Evolutionary conservation across 2,113 vertebrate species (phyloP), one percentile per base, ranked within the genome.

Genomic region (Strix aluco): DNA sequence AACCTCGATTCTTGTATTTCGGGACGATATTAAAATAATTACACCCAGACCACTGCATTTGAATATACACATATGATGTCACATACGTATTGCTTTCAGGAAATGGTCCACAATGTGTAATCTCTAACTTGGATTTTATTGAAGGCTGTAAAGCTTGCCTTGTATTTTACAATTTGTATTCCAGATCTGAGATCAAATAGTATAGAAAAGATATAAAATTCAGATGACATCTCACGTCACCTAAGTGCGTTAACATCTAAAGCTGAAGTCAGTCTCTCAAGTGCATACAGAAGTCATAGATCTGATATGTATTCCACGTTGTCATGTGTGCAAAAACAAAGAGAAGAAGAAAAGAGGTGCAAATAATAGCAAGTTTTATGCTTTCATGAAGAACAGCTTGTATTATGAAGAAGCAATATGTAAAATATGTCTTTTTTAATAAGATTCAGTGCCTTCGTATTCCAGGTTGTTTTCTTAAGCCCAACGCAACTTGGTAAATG

Each of bases 381-480:
- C 91, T 90, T 85, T 82, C 75, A 5, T 58, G 32, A 42, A 38
- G 72, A 96, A 46, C 58, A 92, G 80, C 79, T 94, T 83, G 72
- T 66, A 29, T 67, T 81, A 51, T 74, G 80, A 77, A 86, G 86
- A 10, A 61, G 67, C 86, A 88, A 38, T 29, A 71, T 86, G 49
- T 29, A 59, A 92, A 95, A 91, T 66, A 34, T 1, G 36, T 9
- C 10, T 73, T 93, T 86, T 73, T 27, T 23, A 54, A 54, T 54
- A 36, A 83, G 88, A 87, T 86, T 75, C 30, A 67, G 52, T 55
- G 81, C 70, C n/a, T 74, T 40, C 1, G 0, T n/a, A 21, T 75
- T 79, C 55, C 5, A 4, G 36, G 67, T 81, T 86, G 72, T 94
- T 94, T 92, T 73, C 69, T 49, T 47, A 54, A 90, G 63, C 63